These are phyloP conservation scores for Amphilophus citrinellus DNA, from an alignment of 2,113 vertebrate species.

Conservation along the genomic window DNA sequence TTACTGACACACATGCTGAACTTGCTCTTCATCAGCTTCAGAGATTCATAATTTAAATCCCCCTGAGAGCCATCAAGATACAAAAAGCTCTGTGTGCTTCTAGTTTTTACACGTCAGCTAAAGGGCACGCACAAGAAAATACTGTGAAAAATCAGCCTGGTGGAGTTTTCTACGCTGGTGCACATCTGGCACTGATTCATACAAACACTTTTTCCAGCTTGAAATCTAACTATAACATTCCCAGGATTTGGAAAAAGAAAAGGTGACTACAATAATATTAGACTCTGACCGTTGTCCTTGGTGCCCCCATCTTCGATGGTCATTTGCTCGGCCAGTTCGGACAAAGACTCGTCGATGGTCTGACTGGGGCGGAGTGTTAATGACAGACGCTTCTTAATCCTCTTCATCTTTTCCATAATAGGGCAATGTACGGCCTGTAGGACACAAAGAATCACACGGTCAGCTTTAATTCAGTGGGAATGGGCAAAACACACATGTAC, in stretches of 20 bases:
- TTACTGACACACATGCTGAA: slow-evolving; percentile 17
- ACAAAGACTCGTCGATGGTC: slow-evolving; percentile 96
- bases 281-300: slow-evolving; percentile 88
- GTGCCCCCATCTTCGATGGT: slow-evolving; percentile 97
- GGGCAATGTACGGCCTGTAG: slow-evolving; percentile 83
- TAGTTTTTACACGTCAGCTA: slow-evolving; percentile 80
- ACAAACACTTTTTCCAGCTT: background rate
- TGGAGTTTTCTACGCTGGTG: slow-evolving; percentile 26
- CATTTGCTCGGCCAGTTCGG: slow-evolving; percentile 98
- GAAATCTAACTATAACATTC: background rate
- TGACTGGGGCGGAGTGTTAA: slow-evolving; percentile 95
- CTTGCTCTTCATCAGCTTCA: slow-evolving; percentile 13
- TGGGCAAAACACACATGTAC: background rate
- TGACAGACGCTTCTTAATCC: slow-evolving; percentile 96
- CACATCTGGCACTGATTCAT: background rate
- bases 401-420: slow-evolving; percentile 93
- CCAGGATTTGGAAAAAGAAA: background rate
- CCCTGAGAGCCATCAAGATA: background rate
- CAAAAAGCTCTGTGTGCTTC: background rate
- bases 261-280: background rate
- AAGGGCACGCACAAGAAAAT: slow-evolving; percentile 77
- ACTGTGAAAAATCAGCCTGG: slow-evolving; percentile 6
- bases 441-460: slow-evolving; percentile 19
- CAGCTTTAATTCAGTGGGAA: rapidly evolving
- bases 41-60: slow-evolving; percentile 43